Evolutionary conservation across 2,113 vertebrate species (phyloP).

Genomic region (Sitta europaea): DNA sequence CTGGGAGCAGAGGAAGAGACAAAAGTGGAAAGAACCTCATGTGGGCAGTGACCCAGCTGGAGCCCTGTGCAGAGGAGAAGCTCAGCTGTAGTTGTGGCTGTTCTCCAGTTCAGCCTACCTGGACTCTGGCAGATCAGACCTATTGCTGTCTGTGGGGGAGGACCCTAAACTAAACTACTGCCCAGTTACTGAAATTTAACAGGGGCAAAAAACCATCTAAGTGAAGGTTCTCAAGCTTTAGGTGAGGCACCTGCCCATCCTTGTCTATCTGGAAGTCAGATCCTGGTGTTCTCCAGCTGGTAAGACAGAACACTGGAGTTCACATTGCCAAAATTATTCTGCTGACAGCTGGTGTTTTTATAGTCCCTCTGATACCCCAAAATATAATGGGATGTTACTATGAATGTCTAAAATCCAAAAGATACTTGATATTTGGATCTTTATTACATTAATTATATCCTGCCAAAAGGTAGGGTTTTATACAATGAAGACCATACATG

Average conservation of each 20-base stretch:
- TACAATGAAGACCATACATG: not conserved
- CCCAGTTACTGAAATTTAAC: not conserved
- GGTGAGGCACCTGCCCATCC: not conserved
- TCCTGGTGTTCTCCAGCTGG: not conserved
- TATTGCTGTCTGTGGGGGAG: fast-evolving
- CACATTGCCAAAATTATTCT: not conserved
- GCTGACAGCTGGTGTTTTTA: not conserved
- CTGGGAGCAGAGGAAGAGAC: not conserved
- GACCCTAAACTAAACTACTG: not conserved
- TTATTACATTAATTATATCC: not conserved
- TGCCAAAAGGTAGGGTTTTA: not conserved
- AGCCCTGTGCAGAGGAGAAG: not conserved
- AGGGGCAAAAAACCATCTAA: not conserved
- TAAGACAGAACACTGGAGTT: not conserved
- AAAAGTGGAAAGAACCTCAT: not conserved
- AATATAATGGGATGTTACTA: not conserved
- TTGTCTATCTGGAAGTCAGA: not conserved
- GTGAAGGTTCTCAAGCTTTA: not conserved
- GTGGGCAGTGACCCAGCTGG: not conserved
- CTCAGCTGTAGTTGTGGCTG: not conserved
- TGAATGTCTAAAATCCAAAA: not conserved
- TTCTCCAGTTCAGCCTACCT: not conserved
- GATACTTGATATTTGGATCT: not conserved
- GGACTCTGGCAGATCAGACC: not conserved
- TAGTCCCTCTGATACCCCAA: not conserved